Evolutionary conservation across 2,888 invertebrate species (phyloP).

Genomic region (Lomographa bimaculata): DNA sequence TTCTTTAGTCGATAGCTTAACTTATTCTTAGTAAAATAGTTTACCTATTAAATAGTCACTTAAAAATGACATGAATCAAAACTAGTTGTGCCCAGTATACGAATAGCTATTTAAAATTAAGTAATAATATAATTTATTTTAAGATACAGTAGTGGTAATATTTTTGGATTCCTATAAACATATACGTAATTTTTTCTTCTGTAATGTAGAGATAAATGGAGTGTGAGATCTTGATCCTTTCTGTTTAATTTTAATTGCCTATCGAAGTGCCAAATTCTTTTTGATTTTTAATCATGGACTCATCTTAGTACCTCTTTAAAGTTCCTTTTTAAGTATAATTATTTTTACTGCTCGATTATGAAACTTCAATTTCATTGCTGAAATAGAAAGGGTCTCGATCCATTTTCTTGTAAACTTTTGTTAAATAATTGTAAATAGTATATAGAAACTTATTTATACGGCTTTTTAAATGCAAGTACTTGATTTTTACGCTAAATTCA

Average conservation of each 20-base stretch:
- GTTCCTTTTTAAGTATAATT: slow-evolving; percentile 55
- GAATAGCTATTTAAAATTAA: slow-evolving; percentile 77
- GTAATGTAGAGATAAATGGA: slow-evolving; percentile 46
- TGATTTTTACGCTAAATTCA: slow-evolving; percentile 35
- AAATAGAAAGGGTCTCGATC: slow-evolving; percentile 66
- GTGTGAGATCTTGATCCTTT: slow-evolving; percentile 58
- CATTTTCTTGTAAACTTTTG: slow-evolving; percentile 54
- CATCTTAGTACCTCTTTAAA: slow-evolving; percentile 58
- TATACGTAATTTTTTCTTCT: slow-evolving; percentile 77
- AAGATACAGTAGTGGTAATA: slow-evolving; percentile 82
- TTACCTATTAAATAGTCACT: slow-evolving; percentile 75
- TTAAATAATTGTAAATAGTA: slow-evolving; percentile 75
- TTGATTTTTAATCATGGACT: slow-evolving; percentile 51
- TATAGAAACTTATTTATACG: slow-evolving; percentile 55
- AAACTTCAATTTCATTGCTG: slow-evolving; percentile 36
- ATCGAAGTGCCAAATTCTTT: slow-evolving; percentile 76
- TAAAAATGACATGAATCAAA: slow-evolving; percentile 81
- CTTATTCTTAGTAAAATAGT: slow-evolving; percentile 80
- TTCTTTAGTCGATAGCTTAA: slow-evolving; percentile 80
- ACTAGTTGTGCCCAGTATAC: slow-evolving; percentile 84
- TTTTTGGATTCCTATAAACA: slow-evolving; percentile 83
- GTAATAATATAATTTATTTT: slow-evolving; percentile 79
- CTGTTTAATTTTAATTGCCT: slow-evolving; percentile 51
- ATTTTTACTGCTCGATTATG: slow-evolving; percentile 45
- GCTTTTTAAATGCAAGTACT: slow-evolving; percentile 43